Conservation (phyloP, 2,113 vertebrate species). For the Tricholaema leucomelas region DNA sequence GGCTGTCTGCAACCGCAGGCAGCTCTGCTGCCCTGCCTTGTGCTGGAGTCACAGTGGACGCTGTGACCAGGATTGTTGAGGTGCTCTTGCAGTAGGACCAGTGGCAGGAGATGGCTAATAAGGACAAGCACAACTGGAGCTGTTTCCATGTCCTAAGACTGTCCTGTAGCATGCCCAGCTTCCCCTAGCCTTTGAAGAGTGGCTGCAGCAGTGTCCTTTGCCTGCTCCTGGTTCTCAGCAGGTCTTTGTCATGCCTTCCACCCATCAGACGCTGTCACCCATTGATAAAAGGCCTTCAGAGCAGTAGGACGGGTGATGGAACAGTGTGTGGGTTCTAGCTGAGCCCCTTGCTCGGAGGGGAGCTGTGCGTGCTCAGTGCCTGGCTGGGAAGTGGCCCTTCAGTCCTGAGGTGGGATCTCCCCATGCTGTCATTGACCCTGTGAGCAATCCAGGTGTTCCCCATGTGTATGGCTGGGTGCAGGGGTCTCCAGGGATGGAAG, state of each 20-base stretch:
- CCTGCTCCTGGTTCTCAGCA: not conserved
- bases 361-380: not conserved
- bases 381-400: not conserved
- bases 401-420: not conserved
- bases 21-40: not conserved
- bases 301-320: not conserved
- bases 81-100: fast-evolving
- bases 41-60: not conserved
- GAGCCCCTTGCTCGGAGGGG: fast-evolving
- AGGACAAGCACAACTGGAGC: not conserved
- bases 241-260: not conserved
- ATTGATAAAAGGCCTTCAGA: too few relatives aligned
- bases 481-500: not conserved
- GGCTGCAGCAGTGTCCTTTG: not conserved
- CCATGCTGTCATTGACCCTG: not conserved
- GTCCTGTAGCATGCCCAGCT: not conserved
- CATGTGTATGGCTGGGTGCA: fast-evolving
- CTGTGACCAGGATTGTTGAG: fast-evolving
- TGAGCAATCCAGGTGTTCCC: not conserved
- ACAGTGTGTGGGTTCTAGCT: not conserved
- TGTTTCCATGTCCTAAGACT: not conserved
- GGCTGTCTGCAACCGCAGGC: not conserved
- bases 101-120: not conserved
- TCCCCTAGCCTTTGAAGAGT: not conserved
- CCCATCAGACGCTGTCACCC: not conserved